phyloP scores from a whole-genome alignment of 2,888 invertebrate genomes.

The Sphaeridia pumilis region DNA sequence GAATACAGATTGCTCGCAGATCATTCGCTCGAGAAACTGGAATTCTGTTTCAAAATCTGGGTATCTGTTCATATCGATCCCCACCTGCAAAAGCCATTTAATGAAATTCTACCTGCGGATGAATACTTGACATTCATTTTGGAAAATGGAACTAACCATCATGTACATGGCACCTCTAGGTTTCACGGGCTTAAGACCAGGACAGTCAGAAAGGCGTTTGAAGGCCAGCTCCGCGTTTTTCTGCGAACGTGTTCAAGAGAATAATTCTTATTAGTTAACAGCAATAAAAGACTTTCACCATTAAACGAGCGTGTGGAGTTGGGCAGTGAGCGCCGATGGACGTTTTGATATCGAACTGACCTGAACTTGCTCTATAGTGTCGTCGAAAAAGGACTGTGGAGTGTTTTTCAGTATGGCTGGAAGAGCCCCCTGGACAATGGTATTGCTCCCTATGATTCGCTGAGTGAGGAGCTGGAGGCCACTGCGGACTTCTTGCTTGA shows the following conservation, averaged over 20 bases:
- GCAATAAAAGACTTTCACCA: too few relatives aligned
- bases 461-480: slow-evolving; percentile 58
- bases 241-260: too few relatives aligned
- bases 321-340: too few relatives aligned
- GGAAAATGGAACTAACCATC: slow-evolving; percentile 92
- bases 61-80: slow-evolving; percentile 63
- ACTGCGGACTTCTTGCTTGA: slow-evolving; percentile 48
- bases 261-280: too few relatives aligned
- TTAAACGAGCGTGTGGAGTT: too few relatives aligned
- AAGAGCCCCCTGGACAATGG: slow-evolving; percentile 80
- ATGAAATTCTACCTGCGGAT: too few relatives aligned
- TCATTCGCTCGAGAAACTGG: slow-evolving; percentile 74
- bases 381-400: slow-evolving; percentile 71
- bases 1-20: slow-evolving; percentile 91
- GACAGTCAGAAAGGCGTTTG: slow-evolving; percentile 53
- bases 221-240: slow-evolving; percentile 70
- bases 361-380: slow-evolving; percentile 52
- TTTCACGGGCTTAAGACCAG: slow-evolving; percentile 78
- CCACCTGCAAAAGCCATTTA: too few relatives aligned
- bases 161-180: slow-evolving; percentile 98
- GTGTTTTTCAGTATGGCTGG: slow-evolving; percentile 73
- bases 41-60: slow-evolving; percentile 68
- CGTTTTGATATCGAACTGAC: too few relatives aligned
- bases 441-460: slow-evolving; percentile 83
- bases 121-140: too few relatives aligned